These are phyloP conservation scores for Hyposoter didymator DNA, from an alignment of 2,888 invertebrate species.

Conservation along the genomic window DNA sequence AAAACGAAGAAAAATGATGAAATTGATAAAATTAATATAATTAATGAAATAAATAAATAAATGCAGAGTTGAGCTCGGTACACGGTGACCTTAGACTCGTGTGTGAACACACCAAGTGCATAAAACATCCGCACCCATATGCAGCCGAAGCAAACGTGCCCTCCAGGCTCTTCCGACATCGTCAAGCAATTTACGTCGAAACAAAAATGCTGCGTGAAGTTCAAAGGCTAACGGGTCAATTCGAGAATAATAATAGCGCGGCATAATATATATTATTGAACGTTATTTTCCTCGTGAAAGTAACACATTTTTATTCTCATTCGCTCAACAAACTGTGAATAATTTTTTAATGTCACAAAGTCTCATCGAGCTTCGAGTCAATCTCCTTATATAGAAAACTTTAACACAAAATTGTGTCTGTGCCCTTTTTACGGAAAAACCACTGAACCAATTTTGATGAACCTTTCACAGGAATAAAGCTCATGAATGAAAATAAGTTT, in stretches of 20 bases:
- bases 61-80: not conserved
- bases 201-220: constrained; percentile 49
- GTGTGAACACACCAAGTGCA: constrained; percentile 44
- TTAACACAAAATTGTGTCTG: too few relatives aligned
- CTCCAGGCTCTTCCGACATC: constrained; percentile 51
- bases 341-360: not conserved
- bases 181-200: constrained; percentile 36
- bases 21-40: not conserved
- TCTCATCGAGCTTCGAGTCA: not conserved
- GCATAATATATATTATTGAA: not conserved
- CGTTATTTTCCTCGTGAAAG: constrained; percentile 6
- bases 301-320: not conserved
- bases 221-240: constrained; percentile 57
- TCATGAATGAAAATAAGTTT: too few relatives aligned
- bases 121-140: constrained; percentile 56
- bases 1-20: too few relatives aligned
- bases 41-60: not conserved
- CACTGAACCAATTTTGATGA: too few relatives aligned
- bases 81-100: constrained; percentile 17
- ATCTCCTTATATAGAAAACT: not conserved
- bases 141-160: constrained; percentile 46
- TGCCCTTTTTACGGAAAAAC: too few relatives aligned
- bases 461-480: too few relatives aligned
- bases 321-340: not conserved
- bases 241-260: constrained; percentile 46